phyloP scores from a whole-genome alignment of 2,888 invertebrate genomes.

The Oscheius myriophilus region DNA sequence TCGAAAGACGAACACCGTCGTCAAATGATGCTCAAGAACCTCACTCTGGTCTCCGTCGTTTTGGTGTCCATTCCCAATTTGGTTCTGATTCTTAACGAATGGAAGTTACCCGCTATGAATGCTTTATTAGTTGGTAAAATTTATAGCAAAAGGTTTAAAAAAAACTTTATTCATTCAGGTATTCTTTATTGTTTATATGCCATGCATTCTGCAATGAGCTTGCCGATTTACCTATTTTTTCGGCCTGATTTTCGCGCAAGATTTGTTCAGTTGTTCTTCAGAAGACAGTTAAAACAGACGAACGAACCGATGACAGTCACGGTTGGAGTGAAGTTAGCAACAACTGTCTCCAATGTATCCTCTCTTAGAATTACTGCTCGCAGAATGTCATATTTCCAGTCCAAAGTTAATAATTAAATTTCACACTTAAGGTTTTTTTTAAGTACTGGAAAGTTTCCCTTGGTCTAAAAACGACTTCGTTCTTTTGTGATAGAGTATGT shows the following conservation, averaged over 20 bases:
- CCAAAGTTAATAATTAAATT: too few species aligned
- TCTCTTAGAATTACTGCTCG: too few species aligned
- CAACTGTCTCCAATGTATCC: too few species aligned
- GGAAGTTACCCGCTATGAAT: slow-evolving; percentile 39
- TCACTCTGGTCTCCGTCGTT: slow-evolving; percentile 46
- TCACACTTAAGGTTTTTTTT: too few species aligned
- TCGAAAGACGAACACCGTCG: slow-evolving; percentile 40
- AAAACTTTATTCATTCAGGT: slow-evolving; percentile 36
- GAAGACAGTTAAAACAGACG: not conserved
- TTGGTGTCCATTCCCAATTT: slow-evolving; percentile 51
- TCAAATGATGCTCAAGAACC: slow-evolving; percentile 42
- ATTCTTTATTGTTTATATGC: slow-evolving; percentile 50
- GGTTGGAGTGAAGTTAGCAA: too few species aligned
- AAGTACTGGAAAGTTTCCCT: too few species aligned
- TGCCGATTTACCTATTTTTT: slow-evolving; percentile 53
- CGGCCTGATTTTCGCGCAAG: slow-evolving; percentile 49
- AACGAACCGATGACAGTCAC: too few species aligned
- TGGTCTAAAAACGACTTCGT: too few species aligned
- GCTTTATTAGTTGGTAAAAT: slow-evolving; percentile 47
- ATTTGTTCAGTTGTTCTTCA: slow-evolving; percentile 35
- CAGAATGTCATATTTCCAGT: too few species aligned
- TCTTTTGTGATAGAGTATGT: too few species aligned
- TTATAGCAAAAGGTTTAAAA: too few species aligned
- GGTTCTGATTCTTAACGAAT: slow-evolving; percentile 49
- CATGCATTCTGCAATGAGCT: slow-evolving; percentile 47